These are phyloP conservation scores for Cyclopterus lumpus DNA, from an alignment of 2,797 vertebrate species.

Conservation along the genomic window DNA sequence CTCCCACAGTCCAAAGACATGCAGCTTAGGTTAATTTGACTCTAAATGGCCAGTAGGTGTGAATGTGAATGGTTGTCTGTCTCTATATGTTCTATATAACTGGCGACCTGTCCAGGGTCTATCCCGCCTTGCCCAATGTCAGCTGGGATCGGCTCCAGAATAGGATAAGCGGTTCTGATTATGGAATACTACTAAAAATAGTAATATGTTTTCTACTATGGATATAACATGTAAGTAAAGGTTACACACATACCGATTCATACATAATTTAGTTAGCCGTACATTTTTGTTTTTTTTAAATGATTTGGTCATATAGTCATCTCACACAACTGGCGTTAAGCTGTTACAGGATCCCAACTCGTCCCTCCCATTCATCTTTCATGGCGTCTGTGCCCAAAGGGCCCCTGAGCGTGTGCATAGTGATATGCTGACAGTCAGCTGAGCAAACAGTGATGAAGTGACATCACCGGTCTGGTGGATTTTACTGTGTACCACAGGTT, in stretches of 20 bases:
- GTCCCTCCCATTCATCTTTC: conserved; percentile 37
- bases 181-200: too few species aligned
- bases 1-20: too few species aligned
- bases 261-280: conserved; percentile 1
- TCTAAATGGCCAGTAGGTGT: too few species aligned
- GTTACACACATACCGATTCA: background rate
- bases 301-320: conserved; percentile 17
- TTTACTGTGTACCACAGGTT: conserved; percentile 24
- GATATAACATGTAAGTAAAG: background rate
- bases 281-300: conserved; percentile 28
- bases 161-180: too few species aligned
- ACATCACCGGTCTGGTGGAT: conserved; percentile 47
- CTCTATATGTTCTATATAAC: too few species aligned
- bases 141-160: too few species aligned
- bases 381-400: conserved; percentile 19
- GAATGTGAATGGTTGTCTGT: too few species aligned
- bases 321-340: conserved; percentile 15
- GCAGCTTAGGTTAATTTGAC: too few species aligned
- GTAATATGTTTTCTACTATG: background rate
- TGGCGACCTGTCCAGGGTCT: too few species aligned
- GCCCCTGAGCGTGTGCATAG: conserved; percentile 3
- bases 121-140: too few species aligned
- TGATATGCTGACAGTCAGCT: conserved; percentile 58
- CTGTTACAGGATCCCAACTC: conserved; percentile 15
- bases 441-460: conserved; percentile 65